Evolutionary conservation across 1,140 invertebrate genomes (phyloP).

Genomic region (Psilanteris sp.): DNA sequence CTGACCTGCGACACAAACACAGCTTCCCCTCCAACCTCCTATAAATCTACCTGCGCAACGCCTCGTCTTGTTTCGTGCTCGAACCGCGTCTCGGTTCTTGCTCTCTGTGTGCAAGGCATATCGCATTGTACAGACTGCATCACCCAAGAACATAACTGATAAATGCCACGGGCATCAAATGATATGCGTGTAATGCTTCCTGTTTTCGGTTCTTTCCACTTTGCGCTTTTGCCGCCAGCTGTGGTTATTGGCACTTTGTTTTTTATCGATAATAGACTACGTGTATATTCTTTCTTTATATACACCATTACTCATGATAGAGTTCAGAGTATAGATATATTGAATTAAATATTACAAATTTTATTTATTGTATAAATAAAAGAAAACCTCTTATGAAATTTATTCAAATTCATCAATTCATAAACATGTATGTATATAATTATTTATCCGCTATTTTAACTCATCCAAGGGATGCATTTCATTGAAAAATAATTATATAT

Average conservation of each 20-base stretch:
- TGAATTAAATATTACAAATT: too few relatives aligned
- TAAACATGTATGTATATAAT: too few relatives aligned
- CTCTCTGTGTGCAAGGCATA: conserved; percentile 51
- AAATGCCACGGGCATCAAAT: conserved; percentile 59
- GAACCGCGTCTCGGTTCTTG: conserved; percentile 53
- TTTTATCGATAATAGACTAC: conserved; percentile 33
- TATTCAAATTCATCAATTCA: too few relatives aligned
- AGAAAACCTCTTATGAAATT: too few relatives aligned
- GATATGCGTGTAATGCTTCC: conserved; percentile 61
- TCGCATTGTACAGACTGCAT: conserved; percentile 65
- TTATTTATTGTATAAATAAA: too few relatives aligned
- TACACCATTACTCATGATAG: too few relatives aligned
- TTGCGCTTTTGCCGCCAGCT: conserved; percentile 29
- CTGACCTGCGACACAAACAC: conserved; percentile 78
- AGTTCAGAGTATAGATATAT: too few relatives aligned
- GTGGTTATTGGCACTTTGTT: conserved; percentile 13
- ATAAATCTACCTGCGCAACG: conserved; percentile 76
- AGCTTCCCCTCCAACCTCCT: conserved; percentile 69
- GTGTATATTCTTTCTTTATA: too few relatives aligned
- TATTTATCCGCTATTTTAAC: too few relatives aligned
- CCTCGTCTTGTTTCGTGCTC: conserved; percentile 67
- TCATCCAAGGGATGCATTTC: too few relatives aligned
- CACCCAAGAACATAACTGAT: conserved; percentile 46
- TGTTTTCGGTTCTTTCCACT: conserved; percentile 54
- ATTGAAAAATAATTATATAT: too few relatives aligned